A percentile compares a stretch with the other conserved stretches of the same genome.
phyloP scores from a whole-genome alignment of 2,888 invertebrate species.

The Eristalis tenax region DNA sequence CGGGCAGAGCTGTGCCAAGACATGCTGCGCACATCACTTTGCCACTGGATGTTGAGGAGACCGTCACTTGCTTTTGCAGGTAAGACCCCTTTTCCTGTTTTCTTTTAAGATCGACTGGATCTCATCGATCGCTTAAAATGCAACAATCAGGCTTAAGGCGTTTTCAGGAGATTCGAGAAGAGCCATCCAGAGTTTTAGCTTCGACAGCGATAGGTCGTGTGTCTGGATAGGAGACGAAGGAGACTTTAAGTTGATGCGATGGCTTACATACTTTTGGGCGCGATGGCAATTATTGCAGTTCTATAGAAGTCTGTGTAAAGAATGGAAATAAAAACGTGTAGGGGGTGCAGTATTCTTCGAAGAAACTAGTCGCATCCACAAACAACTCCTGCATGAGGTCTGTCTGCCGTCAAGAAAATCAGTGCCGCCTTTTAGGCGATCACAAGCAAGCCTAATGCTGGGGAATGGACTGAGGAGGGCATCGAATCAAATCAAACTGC shows the following conservation, averaged over 20 bases:
- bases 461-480: too few relatives aligned
- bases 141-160: too few relatives aligned
- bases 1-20: slow-evolving; percentile 76
- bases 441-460: neutral
- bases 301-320: neutral
- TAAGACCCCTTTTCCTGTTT: slow-evolving; percentile 78
- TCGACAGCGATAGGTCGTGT: too few relatives aligned
- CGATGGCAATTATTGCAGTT: neutral
- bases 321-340: neutral
- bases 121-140: too few relatives aligned
- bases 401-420: neutral
- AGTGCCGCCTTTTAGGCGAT: neutral
- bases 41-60: slow-evolving; percentile 86
- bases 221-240: too few relatives aligned
- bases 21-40: slow-evolving; percentile 80
- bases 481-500: too few relatives aligned
- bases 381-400: too few relatives aligned
- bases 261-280: neutral
- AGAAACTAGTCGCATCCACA: neutral
- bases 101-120: neutral
- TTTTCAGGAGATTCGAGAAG: too few relatives aligned
- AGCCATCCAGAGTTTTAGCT: too few relatives aligned
- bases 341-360: neutral
- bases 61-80: slow-evolving; percentile 92
- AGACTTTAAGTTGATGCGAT: too few relatives aligned